Percentiles rank a stretch among this genome's conserved stretches.
phyloP scores from a whole-genome alignment of 2,888 invertebrate genomes.

The Choreutis nemorana region DNA sequence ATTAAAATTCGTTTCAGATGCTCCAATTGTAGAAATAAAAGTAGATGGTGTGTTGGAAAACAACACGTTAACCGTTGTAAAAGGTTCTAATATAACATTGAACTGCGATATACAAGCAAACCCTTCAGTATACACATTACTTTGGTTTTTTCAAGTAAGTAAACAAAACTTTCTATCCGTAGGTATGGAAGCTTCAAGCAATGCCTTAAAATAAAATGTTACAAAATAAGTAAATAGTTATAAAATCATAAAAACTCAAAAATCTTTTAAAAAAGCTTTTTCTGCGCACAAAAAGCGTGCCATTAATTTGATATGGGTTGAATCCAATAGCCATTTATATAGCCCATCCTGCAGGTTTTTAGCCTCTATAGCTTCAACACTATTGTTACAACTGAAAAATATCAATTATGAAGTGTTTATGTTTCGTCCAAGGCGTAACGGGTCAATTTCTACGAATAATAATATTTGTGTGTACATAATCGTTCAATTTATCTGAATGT shows the following conservation, averaged over 20 bases:
- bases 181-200: too few species aligned
- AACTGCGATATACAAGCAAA: constrained; percentile 45
- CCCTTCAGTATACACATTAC: constrained; percentile 35
- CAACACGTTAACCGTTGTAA: constrained; percentile 31
- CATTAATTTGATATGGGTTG: neutral
- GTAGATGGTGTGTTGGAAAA: constrained; percentile 29
- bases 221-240: neutral
- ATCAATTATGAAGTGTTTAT: too few species aligned
- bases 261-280: neutral
- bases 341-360: too few species aligned
- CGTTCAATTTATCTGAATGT: too few species aligned
- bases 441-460: too few species aligned
- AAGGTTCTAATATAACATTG: constrained; percentile 35
- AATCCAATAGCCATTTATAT: neutral
- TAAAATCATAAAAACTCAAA: neutral
- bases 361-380: too few species aligned
- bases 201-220: too few species aligned
- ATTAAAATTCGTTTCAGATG: constrained; percentile 24
- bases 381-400: too few species aligned
- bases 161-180: neutral
- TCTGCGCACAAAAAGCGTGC: neutral
- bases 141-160: constrained; percentile 45
- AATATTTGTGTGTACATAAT: too few species aligned
- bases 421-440: too few species aligned
- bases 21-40: constrained; percentile 34